Conservation (phyloP, 92 coral and sea anemone species). For the Chrysogorgia sp. region DNA sequence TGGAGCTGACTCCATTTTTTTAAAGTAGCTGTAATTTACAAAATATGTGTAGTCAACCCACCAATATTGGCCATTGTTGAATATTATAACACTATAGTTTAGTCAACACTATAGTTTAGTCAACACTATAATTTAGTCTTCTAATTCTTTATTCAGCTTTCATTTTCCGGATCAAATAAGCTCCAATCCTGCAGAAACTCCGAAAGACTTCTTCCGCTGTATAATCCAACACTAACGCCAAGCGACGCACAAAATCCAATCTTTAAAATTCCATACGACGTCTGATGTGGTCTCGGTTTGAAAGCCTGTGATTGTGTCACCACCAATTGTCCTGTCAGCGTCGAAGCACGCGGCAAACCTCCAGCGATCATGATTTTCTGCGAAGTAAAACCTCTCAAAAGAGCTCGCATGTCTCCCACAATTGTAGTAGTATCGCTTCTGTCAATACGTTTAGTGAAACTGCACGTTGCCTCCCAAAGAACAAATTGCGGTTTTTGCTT, state of each 20-base stretch:
- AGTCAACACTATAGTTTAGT: too few species aligned
- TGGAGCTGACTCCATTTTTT: too few species aligned
- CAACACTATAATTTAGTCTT: background rate
- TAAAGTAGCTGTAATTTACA: too few species aligned
- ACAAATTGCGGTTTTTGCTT: too few species aligned
- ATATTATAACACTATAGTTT: too few species aligned
- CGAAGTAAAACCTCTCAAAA: background rate
- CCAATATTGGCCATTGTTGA: too few species aligned
- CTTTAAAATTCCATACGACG: background rate
- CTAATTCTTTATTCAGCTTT: background rate
- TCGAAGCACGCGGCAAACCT: too few species aligned
- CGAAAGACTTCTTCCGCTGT: background rate
- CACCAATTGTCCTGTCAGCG: background rate
- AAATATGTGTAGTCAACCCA: too few species aligned
- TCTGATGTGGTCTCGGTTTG: background rate
- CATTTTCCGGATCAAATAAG: background rate
- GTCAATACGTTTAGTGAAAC: too few species aligned
- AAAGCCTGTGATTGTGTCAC: slow-evolving; percentile 1
- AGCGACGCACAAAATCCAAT: background rate
- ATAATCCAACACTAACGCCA: background rate
- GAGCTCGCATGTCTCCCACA: background rate
- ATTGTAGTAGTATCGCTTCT: too few species aligned
- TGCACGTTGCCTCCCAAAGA: too few species aligned
- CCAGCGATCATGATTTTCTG: too few species aligned
- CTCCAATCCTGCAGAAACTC: slow-evolving; percentile 11